A percentile compares a stretch with the other conserved stretches of the same genome.
Evolutionary conservation across 2,797 vertebrate genomes (phyloP).

Genomic region (Malurus splendens): DNA sequence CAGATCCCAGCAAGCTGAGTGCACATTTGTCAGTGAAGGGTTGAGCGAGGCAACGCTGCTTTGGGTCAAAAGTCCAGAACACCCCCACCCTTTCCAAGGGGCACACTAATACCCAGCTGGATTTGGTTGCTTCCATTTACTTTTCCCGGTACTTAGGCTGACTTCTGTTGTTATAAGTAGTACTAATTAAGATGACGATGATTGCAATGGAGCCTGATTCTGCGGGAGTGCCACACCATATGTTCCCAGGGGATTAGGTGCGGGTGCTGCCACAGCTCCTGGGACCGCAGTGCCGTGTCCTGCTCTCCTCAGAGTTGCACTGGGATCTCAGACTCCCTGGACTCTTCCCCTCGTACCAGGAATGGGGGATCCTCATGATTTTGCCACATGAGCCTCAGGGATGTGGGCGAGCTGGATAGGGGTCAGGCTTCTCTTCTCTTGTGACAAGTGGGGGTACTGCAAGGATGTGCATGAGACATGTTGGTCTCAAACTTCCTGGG

Average conservation of each 20-base stretch:
- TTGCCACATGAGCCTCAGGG: neutral
- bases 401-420: neutral
- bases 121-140: neutral
- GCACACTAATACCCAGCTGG: neutral
- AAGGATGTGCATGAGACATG: neutral
- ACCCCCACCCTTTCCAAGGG: neutral
- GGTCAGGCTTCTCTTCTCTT: neutral
- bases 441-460: neutral
- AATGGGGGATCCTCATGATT: neutral
- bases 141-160: neutral
- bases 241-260: conserved; percentile 1
- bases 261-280: neutral
- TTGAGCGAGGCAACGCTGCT: accelerated
- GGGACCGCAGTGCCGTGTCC: accelerated
- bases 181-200: neutral
- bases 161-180: conserved; percentile 9
- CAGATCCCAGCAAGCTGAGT: no score
- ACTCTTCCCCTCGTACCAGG: accelerated
- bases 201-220: neutral
- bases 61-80: neutral
- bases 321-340: neutral
- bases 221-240: neutral
- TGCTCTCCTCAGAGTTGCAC: neutral
- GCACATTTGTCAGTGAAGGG: neutral
- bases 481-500: neutral